Evolutionary conservation across 2,888 invertebrate genomes (phyloP).

Genomic region (Rhagonycha lutea): DNA sequence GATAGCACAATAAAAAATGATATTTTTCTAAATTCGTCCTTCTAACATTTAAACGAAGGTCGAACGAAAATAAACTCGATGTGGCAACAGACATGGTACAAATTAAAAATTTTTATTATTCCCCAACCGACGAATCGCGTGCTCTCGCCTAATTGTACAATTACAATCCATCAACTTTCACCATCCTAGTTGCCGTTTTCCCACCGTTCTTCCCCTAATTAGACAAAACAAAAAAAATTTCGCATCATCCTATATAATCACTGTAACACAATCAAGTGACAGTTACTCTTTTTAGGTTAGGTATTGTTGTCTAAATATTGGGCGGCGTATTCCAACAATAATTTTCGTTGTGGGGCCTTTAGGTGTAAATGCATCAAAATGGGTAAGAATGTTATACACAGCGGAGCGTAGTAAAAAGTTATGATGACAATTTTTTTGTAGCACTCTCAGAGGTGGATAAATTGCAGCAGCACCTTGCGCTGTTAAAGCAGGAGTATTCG

Average conservation of each 20-base stretch:
- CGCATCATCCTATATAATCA: background rate
- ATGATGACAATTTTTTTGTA: conserved; percentile 40
- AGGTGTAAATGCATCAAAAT: background rate
- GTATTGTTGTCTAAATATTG: conserved; percentile 1
- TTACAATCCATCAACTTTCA: background rate
- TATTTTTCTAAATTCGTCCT: conserved; percentile 5
- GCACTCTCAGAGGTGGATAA: conserved; percentile 67
- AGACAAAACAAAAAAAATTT: background rate
- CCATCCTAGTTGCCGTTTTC: background rate
- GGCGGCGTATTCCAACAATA: background rate
- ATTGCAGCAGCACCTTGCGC: conserved; percentile 81
- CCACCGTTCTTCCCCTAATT: background rate
- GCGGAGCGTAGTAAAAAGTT: background rate
- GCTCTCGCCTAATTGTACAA: background rate
- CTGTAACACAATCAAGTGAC: background rate
- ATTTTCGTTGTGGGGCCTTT: background rate
- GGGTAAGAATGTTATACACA: background rate
- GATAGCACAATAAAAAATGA: conserved; percentile 4
- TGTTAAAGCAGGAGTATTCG: conserved; percentile 89
- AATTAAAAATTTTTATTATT: background rate
- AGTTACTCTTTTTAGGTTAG: background rate
- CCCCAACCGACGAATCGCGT: background rate
- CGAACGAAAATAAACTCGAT: background rate
- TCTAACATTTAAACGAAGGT: background rate
- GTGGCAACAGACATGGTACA: background rate